Conservation (phyloP, 1,140 invertebrate species). For the Hylyphantes graminicola region DNA sequence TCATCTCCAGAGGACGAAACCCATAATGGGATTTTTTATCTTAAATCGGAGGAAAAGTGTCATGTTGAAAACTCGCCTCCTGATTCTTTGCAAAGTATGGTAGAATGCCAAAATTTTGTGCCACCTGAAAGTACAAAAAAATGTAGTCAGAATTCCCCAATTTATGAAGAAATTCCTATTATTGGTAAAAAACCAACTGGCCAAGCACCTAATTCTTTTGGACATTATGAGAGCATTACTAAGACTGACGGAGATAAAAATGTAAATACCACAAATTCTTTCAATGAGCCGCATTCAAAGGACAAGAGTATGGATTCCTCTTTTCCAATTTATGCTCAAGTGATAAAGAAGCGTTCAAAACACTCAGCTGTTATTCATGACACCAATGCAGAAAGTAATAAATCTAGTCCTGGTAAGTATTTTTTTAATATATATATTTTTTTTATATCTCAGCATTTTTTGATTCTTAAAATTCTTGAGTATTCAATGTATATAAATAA, state of each 20-base stretch:
- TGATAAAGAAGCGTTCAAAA: slow-evolving; percentile 52
- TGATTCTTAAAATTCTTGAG: not conserved
- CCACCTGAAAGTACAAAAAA: slow-evolving; percentile 2
- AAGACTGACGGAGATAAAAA: slow-evolving; percentile 47
- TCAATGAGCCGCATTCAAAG: slow-evolving; percentile 8
- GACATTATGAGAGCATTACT: slow-evolving; percentile 27
- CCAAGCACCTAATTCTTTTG: slow-evolving; percentile 2
- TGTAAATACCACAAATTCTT: slow-evolving; percentile 40
- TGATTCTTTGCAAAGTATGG: slow-evolving; percentile 5
- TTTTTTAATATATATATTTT: too few species aligned
- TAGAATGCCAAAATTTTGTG: not conserved
- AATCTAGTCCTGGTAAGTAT: slow-evolving; percentile 26
- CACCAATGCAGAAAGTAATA: not conserved
- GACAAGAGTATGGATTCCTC: slow-evolving; percentile 30
- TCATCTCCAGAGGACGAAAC: slow-evolving; percentile 36
- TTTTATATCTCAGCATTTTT: too few species aligned
- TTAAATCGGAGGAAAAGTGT: slow-evolving; percentile 18
- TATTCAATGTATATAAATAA: too few species aligned
- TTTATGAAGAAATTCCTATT: slow-evolving; percentile 55
- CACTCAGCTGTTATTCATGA: not conserved
- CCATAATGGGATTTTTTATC: slow-evolving; percentile 10
- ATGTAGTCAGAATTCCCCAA: slow-evolving; percentile 30
- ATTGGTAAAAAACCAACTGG: slow-evolving; percentile 1
- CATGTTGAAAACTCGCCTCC: slow-evolving; percentile 5
- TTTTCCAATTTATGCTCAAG: slow-evolving; percentile 56